Evolutionary conservation across 2,888 invertebrate species (phyloP), one percentile per base, ranked within the genome.

Genomic region (Hypolimnas misippus): DNA sequence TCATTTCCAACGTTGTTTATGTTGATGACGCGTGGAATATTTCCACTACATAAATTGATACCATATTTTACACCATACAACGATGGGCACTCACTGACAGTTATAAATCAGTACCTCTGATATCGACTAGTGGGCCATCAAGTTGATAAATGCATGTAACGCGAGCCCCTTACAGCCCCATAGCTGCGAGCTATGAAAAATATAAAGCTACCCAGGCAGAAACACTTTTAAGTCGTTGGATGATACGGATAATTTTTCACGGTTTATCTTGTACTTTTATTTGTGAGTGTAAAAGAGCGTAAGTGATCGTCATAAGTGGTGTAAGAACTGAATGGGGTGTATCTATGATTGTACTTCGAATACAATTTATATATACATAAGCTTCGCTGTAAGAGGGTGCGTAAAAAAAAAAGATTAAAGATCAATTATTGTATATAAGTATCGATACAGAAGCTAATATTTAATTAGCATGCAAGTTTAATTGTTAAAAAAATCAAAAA

Each of bases 221-320:
- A 79, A 74, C 80, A 81, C 79, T 82, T 84, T 84, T 76, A 81
- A 85, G 83, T 79, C 78, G 76, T 73, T 71, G 73, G 75, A 84
- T 84, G 78, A 83, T 81, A 76, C 71, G 79, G 73, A 84, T 86
- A 83, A 88, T 89, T 87, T 88, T 87, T 89, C 87, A 87, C 77
- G 76, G 77, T 84, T 83, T 87, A 87, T 89, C 85, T 79, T 67
- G 60, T 71, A 64, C 57, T 70, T 66, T 67, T 62, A 66, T 65
- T 58, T 63, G 55, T 52, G 60, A 67, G 60, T 17, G 10, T 42
- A 14, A 40, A 42, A 42, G 17, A 17, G 42, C 42, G 10, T 44
- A 40, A 63, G 62, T 60, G 46, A 46, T 46, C 46, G 19, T 0
- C 8, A 1, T 46, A 25, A 46, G n/a, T 42, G 17, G 8, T 42